Conservation (phyloP, 2,888 invertebrate species). For the Smittia sp. region DNA sequence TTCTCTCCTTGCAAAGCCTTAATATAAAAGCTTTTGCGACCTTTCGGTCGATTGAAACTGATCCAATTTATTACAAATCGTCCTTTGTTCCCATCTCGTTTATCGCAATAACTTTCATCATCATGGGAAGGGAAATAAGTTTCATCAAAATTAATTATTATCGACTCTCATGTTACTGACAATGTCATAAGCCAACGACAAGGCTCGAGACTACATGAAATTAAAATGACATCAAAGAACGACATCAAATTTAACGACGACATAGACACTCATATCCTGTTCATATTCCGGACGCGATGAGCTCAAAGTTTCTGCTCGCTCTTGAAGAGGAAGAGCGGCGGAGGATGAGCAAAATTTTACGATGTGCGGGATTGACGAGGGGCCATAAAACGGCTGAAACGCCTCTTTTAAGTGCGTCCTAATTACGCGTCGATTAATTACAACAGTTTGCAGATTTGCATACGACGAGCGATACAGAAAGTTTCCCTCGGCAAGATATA, state of each 20-base stretch:
- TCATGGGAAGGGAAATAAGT: neutral
- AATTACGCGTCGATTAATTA: slow-evolving; percentile 38
- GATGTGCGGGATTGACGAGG: neutral
- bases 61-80: too few relatives aligned
- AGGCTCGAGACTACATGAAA: neutral
- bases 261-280: neutral
- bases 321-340: neutral
- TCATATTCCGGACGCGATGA: neutral
- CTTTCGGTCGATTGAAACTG: too few relatives aligned
- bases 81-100: neutral
- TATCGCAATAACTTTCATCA: neutral
- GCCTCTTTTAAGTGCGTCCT: slow-evolving; percentile 16
- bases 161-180: neutral
- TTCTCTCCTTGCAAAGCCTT: too few relatives aligned
- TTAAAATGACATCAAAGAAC: slow-evolving; percentile 12
- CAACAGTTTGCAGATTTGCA: slow-evolving; percentile 22
- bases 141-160: slow-evolving; percentile 13
- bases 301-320: neutral
- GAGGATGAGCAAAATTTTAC: neutral
- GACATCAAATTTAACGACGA: slow-evolving; percentile 14
- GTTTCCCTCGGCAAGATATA: neutral
- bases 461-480: neutral
- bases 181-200: neutral
- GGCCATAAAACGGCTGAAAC: slow-evolving; percentile 4
- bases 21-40: too few relatives aligned